Conservation (phyloP, 2,113 vertebrate genomes). For the Leptobrachium leishanense region DNA sequence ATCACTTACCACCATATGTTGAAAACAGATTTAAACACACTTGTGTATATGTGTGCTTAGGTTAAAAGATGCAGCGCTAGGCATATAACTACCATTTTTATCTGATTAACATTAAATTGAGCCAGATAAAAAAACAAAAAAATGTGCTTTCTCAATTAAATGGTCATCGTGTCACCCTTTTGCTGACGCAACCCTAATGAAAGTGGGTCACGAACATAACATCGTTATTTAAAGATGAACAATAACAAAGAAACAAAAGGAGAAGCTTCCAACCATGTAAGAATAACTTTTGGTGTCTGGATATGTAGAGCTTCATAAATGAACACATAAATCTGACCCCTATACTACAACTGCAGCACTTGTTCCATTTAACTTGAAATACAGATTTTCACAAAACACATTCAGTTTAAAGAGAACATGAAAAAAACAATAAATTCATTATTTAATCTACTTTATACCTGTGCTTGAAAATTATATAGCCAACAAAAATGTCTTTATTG, state of each 20-base stretch:
- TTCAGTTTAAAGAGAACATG: slow-evolving; percentile 3
- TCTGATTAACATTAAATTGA: no score
- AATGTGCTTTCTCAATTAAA: not conserved
- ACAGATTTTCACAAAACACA: not conserved
- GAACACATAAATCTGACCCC: slow-evolving; percentile 23
- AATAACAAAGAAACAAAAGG: slow-evolving; percentile 13
- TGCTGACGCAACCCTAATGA: no score
- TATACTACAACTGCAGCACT: slow-evolving; percentile 3
- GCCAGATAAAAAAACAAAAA: no score
- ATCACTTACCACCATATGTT: no score
- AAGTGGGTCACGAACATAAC: not conserved
- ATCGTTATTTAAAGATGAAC: slow-evolving; percentile 1
- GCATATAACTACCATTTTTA: no score
- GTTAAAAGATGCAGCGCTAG: no score
- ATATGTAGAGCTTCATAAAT: slow-evolving; percentile 17
- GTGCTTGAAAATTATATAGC: slow-evolving; percentile 24
- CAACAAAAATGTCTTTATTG: slow-evolving; percentile 32
- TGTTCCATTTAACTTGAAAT: slow-evolving; percentile 33
- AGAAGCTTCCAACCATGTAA: slow-evolving; percentile 12
- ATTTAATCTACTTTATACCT: slow-evolving; percentile 9
- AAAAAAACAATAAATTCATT: slow-evolving; percentile 36
- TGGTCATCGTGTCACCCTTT: no score
- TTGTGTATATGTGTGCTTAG: no score
- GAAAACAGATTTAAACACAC: no score
- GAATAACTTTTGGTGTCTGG: slow-evolving; percentile 1